These are phyloP conservation scores for Anthopleura sola DNA, from an alignment of 64 coral and sea anemone genomes.

Conservation along the genomic window DNA sequence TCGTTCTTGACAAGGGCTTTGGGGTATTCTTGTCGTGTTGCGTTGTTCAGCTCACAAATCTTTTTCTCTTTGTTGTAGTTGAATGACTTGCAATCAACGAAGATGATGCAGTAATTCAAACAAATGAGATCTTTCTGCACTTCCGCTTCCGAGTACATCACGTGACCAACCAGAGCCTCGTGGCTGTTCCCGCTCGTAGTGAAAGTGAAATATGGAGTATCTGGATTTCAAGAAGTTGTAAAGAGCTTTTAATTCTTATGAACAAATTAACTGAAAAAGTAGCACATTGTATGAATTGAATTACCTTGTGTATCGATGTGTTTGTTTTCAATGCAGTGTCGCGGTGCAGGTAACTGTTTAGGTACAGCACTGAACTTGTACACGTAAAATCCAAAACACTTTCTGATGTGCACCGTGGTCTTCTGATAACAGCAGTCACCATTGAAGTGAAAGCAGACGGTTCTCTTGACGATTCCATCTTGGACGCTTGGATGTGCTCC, in stretches of 20 bases:
- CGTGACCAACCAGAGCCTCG: neutral
- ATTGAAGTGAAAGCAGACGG: neutral
- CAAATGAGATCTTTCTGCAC: constrained; percentile 7
- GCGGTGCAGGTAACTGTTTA: neutral
- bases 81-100: neutral
- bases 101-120: neutral
- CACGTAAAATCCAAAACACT: constrained; percentile 4
- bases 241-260: neutral
- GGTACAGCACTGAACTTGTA: neutral
- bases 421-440: neutral
- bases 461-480: constrained; percentile 11
- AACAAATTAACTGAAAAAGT: neutral
- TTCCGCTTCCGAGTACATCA: neutral
- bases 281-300: neutral
- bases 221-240: neutral
- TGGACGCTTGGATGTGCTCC: neutral
- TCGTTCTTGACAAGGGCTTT: neutral
- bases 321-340: neutral
- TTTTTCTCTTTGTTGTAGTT: constrained; percentile 3
- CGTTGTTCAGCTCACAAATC: constrained; percentile 6
- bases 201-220: neutral
- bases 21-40: neutral
- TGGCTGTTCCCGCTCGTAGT: neutral
- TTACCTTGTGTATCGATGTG: neutral
- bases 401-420: neutral